A percentile compares a stretch with the other conserved stretches of the same genome.
These are phyloP conservation scores for Anolis carolinensis DNA, from an alignment of 2,113 vertebrate genomes.

Conservation along the genomic window DNA sequence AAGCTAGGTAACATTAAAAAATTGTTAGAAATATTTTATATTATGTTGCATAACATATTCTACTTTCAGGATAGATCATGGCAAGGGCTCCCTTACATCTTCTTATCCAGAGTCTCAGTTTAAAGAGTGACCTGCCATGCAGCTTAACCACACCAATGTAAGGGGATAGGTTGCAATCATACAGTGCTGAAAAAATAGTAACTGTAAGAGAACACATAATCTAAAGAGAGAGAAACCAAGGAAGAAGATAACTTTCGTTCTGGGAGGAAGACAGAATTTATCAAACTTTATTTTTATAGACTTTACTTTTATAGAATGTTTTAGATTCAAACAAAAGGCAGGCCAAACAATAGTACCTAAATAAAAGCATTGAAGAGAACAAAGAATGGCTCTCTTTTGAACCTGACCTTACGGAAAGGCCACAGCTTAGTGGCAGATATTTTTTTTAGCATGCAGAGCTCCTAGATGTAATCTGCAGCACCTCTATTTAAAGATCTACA, in stretches of 20 bases:
- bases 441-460: not conserved
- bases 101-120: too few relatives aligned
- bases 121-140: too few relatives aligned
- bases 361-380: not conserved
- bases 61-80: too few relatives aligned
- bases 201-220: not conserved
- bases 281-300: not conserved
- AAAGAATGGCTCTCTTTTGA: conserved; percentile 1
- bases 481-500: too few relatives aligned
- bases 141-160: too few relatives aligned
- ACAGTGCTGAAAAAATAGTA: too few relatives aligned
- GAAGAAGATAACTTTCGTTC: not conserved
- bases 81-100: too few relatives aligned
- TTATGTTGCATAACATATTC: too few relatives aligned
- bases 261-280: not conserved
- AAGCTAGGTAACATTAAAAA: too few relatives aligned
- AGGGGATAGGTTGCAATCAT: too few relatives aligned
- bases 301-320: not conserved
- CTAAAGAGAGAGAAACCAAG: not conserved
- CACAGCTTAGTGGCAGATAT: not conserved
- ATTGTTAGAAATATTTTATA: too few relatives aligned
- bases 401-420: not conserved
- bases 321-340: conserved; percentile 24
- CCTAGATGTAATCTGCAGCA: not conserved
- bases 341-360: conserved; percentile 15